Percentiles rank a stretch among this genome's conserved stretches.
Conservation (phyloP, 2,113 vertebrate genomes). For the Nothocercus julius region DNA sequence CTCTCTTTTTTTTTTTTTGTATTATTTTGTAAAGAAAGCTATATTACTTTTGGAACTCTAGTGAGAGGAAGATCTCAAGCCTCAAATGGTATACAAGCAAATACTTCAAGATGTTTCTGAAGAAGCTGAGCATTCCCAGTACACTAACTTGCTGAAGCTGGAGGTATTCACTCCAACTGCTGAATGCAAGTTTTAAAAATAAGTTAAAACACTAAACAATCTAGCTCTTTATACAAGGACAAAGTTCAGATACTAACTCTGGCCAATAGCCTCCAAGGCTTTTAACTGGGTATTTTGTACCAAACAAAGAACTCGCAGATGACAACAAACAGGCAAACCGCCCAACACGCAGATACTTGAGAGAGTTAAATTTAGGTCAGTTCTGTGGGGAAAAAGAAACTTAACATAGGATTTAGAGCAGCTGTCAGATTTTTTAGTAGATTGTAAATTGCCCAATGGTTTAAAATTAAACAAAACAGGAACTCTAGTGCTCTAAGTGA, state of each 20-base stretch:
- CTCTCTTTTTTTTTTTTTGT: not conserved
- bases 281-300: not conserved
- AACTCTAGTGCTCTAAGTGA: slow-evolving; percentile 38
- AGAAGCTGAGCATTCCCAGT: not conserved
- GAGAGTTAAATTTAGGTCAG: slow-evolving; percentile 52
- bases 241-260: slow-evolving; percentile 19
- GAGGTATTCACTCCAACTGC: not conserved
- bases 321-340: not conserved
- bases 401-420: slow-evolving; percentile 17
- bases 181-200: slow-evolving; percentile 21
- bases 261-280: slow-evolving; percentile 5
- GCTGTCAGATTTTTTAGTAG: not conserved
- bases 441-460: slow-evolving; percentile 52
- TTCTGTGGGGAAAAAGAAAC: slow-evolving; percentile 40
- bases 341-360: not conserved
- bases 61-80: not conserved
- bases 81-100: not conserved
- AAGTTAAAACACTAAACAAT: slow-evolving; percentile 35
- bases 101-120: not conserved
- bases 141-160: not conserved
- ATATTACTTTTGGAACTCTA: not conserved
- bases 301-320: not conserved
- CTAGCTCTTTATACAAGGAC: slow-evolving; percentile 14
- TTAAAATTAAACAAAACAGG: slow-evolving; percentile 51
- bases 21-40: not conserved